These are phyloP conservation scores for Gastracanthus pulcherrimus DNA, from an alignment of 2,888 invertebrate genomes.

Conservation along the genomic window DNA sequence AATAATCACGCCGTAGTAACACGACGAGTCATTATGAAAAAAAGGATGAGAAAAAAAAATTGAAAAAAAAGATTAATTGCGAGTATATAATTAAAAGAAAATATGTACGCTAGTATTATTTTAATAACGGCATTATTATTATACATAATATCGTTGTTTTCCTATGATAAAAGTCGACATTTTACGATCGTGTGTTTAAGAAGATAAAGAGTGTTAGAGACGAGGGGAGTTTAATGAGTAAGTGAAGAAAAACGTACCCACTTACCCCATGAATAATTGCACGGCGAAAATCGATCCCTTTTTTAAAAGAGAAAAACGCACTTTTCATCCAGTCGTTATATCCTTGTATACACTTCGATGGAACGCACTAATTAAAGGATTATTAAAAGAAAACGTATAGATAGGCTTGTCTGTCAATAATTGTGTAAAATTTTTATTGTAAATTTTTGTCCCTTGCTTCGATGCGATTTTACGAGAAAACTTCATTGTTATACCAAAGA, in stretches of 20 bases:
- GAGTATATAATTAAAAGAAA: neutral
- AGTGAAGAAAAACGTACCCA: neutral
- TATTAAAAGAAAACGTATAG: neutral
- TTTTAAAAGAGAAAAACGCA: neutral
- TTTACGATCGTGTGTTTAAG: slow-evolving; percentile 13
- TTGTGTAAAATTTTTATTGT: slow-evolving; percentile 2
- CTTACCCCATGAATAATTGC: neutral
- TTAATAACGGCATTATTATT: slow-evolving; percentile 32
- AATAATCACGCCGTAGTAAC: neutral
- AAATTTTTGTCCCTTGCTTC: neutral
- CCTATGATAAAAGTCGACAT: slow-evolving; percentile 10
- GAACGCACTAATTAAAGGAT: neutral
- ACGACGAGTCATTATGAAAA: neutral
- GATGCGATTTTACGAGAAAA: neutral
- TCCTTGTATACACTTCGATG: neutral
- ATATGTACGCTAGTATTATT: slow-evolving; percentile 30
- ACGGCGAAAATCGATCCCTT: slow-evolving; percentile 28
- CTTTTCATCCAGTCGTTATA: neutral
- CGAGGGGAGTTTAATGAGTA: neutral
- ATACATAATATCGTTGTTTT: slow-evolving; percentile 25
- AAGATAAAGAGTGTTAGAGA: neutral
- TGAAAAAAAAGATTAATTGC: neutral
- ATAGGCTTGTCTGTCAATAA: neutral
- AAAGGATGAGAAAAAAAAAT: neutral
- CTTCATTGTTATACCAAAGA: neutral